These are phyloP conservation scores for Thalassoma bifasciatum DNA, from an alignment of 2,113 vertebrate species.

Conservation along the genomic window DNA sequence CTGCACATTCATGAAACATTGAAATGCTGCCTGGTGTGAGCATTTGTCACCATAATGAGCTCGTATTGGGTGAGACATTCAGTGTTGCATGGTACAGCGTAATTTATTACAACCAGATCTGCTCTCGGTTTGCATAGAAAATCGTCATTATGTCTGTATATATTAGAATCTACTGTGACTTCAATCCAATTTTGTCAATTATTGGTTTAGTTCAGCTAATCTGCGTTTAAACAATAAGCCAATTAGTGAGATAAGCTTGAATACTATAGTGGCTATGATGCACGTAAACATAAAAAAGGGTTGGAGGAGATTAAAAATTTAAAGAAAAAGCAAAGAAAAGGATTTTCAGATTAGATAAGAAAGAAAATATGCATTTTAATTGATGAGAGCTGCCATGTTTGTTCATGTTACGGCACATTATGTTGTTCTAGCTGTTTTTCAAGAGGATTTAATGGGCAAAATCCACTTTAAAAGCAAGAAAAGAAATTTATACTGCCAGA, in stretches of 20 bases:
- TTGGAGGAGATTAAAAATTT: no score
- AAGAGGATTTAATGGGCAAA: no score
- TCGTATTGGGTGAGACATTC: constrained; percentile 47
- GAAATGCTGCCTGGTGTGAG: constrained; percentile 54
- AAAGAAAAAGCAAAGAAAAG: neutral
- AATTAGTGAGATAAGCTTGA: neutral
- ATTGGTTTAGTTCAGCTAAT: constrained; percentile 9
- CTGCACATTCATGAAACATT: constrained; percentile 53
- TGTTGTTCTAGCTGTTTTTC: no score
- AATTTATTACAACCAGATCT: constrained; percentile 48
- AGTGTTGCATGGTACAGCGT: constrained; percentile 30
- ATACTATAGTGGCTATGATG: neutral
- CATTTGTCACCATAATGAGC: constrained; percentile 76
- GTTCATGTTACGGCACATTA: no score
- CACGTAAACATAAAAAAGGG: neutral
- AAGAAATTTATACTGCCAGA: no score
- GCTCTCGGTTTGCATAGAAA: constrained; percentile 32
- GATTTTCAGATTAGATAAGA: no score
- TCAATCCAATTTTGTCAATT: constrained; percentile 42
- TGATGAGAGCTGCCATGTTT: no score
- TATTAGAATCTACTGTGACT: constrained; percentile 26
- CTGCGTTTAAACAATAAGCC: constrained; percentile 17
- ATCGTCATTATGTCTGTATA: constrained; percentile 49
- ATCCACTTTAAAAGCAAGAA: no score
- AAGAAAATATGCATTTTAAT: no score